Base-by-base conservation (phyloP, 2,888 invertebrate species). In the Habroteleia sp. region DNA sequence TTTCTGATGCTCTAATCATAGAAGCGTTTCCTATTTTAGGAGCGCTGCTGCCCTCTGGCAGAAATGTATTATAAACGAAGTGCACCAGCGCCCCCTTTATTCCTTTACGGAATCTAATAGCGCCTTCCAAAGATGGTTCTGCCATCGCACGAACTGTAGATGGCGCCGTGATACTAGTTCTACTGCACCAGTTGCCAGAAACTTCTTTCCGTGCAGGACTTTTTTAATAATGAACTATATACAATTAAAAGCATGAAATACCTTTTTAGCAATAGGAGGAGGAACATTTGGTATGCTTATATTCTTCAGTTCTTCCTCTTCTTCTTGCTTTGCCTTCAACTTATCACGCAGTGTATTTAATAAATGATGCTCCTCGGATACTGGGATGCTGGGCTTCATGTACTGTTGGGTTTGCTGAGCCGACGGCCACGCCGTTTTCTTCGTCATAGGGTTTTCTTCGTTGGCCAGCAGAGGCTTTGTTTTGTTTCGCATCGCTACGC, bases 401-500 rank as follows among this genome's bases (percentile, higher is more conserved):
- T 69, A 74, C 20, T 81, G 79, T 42, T 80, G 79, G 10, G 82
- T 81, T 52, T 88, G 89, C 17, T 88, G 86, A 14, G 82, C 81
- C 56, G 89, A 89, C 17, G 88, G 87, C 82, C 90, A 90, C 56
- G 90, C 89, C 33, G 90, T 90, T 76, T 91, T 90, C 2, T 82
- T 74, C 1, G 81, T 82, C 10, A 86, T 83, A 4, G 82, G 84
- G 74, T 83, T 84, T 46, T 87, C 89, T 23, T 90, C 84, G 69
- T 90, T 89, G 69, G 90, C 89, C 63, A 89, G 89, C 41, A 90
- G 89, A 41, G 90, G 88, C 74, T 90, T 90, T 80, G 89, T 87
- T 73, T 90, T 90, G 79, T 92, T 92, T 29, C 92, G 90, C 93
- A 93, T 93, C 0, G 92, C 90, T 0, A 93, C 92, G 2, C 92